Evolutionary conservation across 1,140 invertebrate species (phyloP), one percentile per base, ranked within the genome.

Genomic region (Pteromalus puparum): DNA sequence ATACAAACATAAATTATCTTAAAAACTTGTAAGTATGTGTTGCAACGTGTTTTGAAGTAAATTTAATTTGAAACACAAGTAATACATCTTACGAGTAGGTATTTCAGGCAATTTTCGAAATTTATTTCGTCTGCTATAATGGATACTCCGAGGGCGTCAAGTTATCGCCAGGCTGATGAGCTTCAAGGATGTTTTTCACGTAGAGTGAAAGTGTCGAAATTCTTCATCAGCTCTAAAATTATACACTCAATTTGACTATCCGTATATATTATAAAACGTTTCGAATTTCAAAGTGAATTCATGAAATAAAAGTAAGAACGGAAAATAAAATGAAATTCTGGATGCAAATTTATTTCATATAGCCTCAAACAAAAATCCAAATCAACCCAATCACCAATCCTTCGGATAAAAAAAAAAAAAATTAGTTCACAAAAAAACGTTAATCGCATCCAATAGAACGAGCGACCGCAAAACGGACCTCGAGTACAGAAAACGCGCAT

Each of bases 341-440:
- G 24, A 68, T 67, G 76, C 34, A 79, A 68, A 80, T 80, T 80
- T 70, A 80, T 80, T 70, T 28, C 28, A 70, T 65, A 80, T 65
- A 80, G 9, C 28, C 42, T 46, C 38, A 10, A 78, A 34, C 24
- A n/a, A 78, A 38, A 34, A 78, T 61, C n/a, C 12, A 24, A 68
- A 68, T 68, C n/a, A 68, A 68, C 10, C 2, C 67, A 68, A 68
- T 24, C 67, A 13, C 67, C 12, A 26, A 5, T 12, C 67, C 9
- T 6, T 7, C 1, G n/a, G 10, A 28, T 24, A 5, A n/a, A 15
- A 48, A 48, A n/a, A 15, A 48, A 48, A 18, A 48, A 48, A 48
- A 4, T 18, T 48, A 13, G 46, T 13, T 18, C 46, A 1, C 46
- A 1, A 28, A 24, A 74, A 65, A 82, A 73, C 15, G 72, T 30